phyloP scores from a whole-genome alignment of 2,888 invertebrate genomes.

The Seladonia tumulorum region DNA sequence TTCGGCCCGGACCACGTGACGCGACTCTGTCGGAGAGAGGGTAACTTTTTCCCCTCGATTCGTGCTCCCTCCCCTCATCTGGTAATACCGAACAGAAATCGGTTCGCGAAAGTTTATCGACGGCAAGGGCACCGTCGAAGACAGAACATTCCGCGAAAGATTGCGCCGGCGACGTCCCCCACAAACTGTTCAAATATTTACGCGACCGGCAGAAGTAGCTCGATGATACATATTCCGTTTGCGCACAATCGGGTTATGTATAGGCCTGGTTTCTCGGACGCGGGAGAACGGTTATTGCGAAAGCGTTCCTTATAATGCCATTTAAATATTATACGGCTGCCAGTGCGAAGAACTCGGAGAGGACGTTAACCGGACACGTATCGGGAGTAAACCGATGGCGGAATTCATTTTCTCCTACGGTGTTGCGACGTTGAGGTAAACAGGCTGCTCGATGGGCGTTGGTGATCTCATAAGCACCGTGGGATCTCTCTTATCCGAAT shows the following conservation, averaged over 20 bases:
- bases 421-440: not conserved
- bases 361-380: slow-evolving; percentile 12
- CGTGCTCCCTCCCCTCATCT: too few species aligned
- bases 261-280: not conserved
- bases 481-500: not conserved
- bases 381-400: not conserved
- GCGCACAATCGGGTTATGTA: slow-evolving; percentile 14
- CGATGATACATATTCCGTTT: not conserved
- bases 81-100: not conserved
- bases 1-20: too few species aligned
- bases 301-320: slow-evolving; percentile 13
- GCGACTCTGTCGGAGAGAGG: too few species aligned
- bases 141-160: slow-evolving; percentile 18
- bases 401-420: slow-evolving; percentile 1
- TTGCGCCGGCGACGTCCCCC: not conserved
- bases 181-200: slow-evolving; percentile 36
- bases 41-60: too few species aligned
- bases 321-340: slow-evolving; percentile 22
- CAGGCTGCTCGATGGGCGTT: not conserved
- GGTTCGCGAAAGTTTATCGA: not conserved
- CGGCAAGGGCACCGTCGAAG: not conserved
- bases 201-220: not conserved
- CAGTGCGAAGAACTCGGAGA: not conserved
- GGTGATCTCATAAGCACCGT: not conserved
- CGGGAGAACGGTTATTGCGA: slow-evolving; percentile 2